A percentile compares a stretch with the other conserved stretches of the same genome.
Conservation (phyloP, 2,888 invertebrate genomes). For the Apoda limacodes region DNA sequence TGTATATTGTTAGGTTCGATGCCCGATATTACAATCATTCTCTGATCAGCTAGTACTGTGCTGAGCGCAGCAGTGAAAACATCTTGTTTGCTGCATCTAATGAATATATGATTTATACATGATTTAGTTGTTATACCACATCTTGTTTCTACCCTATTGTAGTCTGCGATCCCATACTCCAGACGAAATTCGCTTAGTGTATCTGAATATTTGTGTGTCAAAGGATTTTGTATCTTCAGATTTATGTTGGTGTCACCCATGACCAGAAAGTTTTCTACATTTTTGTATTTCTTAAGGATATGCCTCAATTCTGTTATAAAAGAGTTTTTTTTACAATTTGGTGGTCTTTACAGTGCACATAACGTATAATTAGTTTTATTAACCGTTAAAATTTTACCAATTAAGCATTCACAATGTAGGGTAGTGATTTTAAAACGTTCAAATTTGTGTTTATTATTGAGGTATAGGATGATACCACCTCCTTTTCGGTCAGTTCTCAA, state of each 20-base stretch:
- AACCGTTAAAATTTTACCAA: slow-evolving; percentile 5
- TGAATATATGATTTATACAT: slow-evolving; percentile 11
- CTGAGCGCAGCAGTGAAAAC: slow-evolving; percentile 12
- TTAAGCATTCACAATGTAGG: slow-evolving; percentile 12
- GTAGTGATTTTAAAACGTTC: no score
- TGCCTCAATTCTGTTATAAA: slow-evolving; percentile 7
- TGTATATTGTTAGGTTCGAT: slow-evolving; percentile 2
- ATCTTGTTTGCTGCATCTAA: slow-evolving; percentile 5
- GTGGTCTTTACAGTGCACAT: slow-evolving; percentile 8
- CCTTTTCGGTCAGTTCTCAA: slow-evolving; percentile 11
- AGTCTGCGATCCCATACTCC: slow-evolving; percentile 13
- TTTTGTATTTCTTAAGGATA: not conserved
- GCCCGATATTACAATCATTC: slow-evolving; percentile 6
- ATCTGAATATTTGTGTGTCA: slow-evolving; percentile 15
- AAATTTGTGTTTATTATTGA: slow-evolving; percentile 8
- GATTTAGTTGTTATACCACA: slow-evolving; percentile 6
- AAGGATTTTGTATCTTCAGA: slow-evolving; percentile 6
- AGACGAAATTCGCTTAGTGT: slow-evolving; percentile 11
- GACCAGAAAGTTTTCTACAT: slow-evolving; percentile 7
- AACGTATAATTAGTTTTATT: slow-evolving; percentile 1
- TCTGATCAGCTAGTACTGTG: slow-evolving; percentile 16
- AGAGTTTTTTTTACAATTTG: slow-evolving; percentile 1
- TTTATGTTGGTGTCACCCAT: slow-evolving; percentile 14
- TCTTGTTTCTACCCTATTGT: slow-evolving; percentile 3
- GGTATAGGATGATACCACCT: slow-evolving; percentile 9